Evolutionary conservation across 2,888 invertebrate genomes (phyloP).

Genomic region (Drosophila mayaguana): DNA sequence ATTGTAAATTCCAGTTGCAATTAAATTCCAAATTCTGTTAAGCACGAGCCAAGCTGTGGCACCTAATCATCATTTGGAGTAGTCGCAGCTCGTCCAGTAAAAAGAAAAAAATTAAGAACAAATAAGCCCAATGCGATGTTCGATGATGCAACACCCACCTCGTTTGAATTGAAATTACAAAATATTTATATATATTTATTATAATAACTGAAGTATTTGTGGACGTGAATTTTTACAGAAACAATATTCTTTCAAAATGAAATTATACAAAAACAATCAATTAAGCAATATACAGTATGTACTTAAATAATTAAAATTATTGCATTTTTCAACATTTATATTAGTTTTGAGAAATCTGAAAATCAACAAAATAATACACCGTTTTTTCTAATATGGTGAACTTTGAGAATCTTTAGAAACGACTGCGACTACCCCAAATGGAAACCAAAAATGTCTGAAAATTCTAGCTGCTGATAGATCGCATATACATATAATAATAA

Average conservation of each 20-base stretch:
- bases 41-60: constrained; percentile 33
- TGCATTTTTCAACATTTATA: constrained; percentile 25
- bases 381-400: constrained; percentile 5
- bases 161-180: constrained; percentile 24
- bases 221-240: constrained; percentile 43
- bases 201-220: constrained; percentile 36
- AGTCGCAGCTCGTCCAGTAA: constrained; percentile 8
- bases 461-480: constrained; percentile 21
- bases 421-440: constrained; percentile 24
- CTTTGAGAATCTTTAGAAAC: constrained; percentile 15
- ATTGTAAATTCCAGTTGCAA: constrained; percentile 69
- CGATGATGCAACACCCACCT: not conserved
- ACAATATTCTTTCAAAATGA: constrained; percentile 8
- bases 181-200: constrained; percentile 18
- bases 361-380: not conserved
- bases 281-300: constrained; percentile 35
- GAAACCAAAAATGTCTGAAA: not conserved
- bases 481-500: constrained; percentile 28
- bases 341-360: constrained; percentile 8
- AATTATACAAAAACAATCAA: constrained; percentile 33
- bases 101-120: not conserved
- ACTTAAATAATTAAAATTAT: constrained; percentile 33
- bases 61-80: constrained; percentile 15
- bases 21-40: constrained; percentile 56
- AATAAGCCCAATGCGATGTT: not conserved